Evolutionary conservation across 1,140 invertebrate genomes (phyloP).

Genomic region (Phenacoccus solenopsis): DNA sequence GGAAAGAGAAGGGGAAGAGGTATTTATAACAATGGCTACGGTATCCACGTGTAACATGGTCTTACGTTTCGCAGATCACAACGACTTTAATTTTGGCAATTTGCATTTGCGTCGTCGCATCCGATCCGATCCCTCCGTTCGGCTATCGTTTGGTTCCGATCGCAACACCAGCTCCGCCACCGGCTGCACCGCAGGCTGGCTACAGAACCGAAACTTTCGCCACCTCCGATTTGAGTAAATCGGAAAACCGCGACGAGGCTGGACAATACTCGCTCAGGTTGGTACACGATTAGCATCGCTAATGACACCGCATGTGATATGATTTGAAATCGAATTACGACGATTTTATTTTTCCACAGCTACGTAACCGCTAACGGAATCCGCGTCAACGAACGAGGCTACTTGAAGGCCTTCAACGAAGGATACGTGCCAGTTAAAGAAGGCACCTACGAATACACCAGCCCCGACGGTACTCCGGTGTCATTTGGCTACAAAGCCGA

Average conservation of each 20-base stretch:
- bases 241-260: not conserved
- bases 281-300: too few species aligned
- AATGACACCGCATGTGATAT: too few species aligned
- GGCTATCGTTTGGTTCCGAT: not conserved
- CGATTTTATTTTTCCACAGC: not conserved
- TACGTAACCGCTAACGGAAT: conserved; percentile 15
- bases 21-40: too few species aligned
- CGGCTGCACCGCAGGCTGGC: not conserved
- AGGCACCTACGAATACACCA: conserved; percentile 50
- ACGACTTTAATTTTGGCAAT: not conserved
- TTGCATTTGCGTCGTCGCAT: not conserved
- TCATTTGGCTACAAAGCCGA: conserved; percentile 57
- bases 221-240: not conserved
- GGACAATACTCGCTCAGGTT: conserved; percentile 4
- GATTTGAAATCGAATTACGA: too few species aligned
- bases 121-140: not conserved
- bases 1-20: too few species aligned
- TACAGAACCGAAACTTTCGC: not conserved
- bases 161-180: not conserved
- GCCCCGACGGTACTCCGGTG: conserved; percentile 45
- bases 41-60: too few species aligned
- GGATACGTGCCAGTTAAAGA: conserved; percentile 39
- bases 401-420: not conserved
- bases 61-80: too few species aligned
- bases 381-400: conserved; percentile 2